Base-by-base conservation (phyloP, 1,140 invertebrate species). In the Asbolus verrucosus region DNA sequence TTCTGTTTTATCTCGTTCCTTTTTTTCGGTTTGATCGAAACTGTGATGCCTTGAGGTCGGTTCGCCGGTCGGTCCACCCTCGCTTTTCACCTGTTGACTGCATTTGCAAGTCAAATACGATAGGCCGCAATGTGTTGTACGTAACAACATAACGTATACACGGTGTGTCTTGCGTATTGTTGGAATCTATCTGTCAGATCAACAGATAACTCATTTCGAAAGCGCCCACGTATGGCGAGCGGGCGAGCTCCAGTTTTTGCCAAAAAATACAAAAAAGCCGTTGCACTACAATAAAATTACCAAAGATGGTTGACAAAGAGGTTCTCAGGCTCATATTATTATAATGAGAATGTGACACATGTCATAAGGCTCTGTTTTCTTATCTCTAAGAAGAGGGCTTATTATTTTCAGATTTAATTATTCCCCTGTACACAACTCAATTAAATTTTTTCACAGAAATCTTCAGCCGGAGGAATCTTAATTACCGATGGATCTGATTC, bases 11-110 rank as follows among this genome's bases (percentile, higher is more conserved):
- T 36, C 6, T 11, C 2, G 33, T 11, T 30, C 18, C 36, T 65
- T 65, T 31, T 69, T 24, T 65, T 67, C 31, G 39, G 14, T 67
- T 39, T 16, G 14, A 68, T 65, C 38, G 18, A 38, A 68, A 38
- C 24, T 24, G 9, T 8, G 18, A 30, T 41, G 30, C 65, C 62
- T 65, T 36, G 62, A 65, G 62, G 63, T 61, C n/a, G n/a, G n/a
- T n/a, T n/a, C n/a, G n/a, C n/a, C n/a, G 19, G 54, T 46, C 33
- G 38, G 59, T 72, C 70, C 70, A 72, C 70, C 70, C 70, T 72
- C 70, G 70, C 70, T 72, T 72, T 72, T 72, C 70, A 72, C 70
- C 70, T 72, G 70, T 72, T 72, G 70, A 21, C 21, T 54, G 60
- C 68, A 72, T 72, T 72, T 72, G 70, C 70, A 72, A 72, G 38